Evolutionary conservation across 1,140 invertebrate species (phyloP), one percentile per base, ranked within the genome.

Genomic region (Geopemphigus sp.): DNA sequence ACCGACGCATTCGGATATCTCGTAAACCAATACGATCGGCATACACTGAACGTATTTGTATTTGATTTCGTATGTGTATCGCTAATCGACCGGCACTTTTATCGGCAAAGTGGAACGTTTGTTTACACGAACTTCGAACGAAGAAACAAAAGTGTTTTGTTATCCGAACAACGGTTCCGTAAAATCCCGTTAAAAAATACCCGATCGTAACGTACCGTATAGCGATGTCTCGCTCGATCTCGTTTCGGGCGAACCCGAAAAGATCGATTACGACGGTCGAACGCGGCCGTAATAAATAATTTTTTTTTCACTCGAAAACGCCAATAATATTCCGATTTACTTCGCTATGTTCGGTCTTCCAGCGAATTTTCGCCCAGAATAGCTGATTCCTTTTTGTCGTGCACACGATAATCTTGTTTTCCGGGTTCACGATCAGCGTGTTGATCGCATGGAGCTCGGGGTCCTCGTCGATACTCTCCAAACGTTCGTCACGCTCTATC

Each of bases 321-420:
- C n/a, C n/a, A n/a, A 39, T 39, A 39, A 4, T 39, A 39, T 39
- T 39, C 3, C 8, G 32, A 8, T 8, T 4, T 39, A 39, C 32
- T 39, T 39, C 32, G 3, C 8, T 8, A 8, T 39, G 32, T 39
- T 39, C 61, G 15, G 8, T 32, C 61, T 17, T 63, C 29, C 61
- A 63, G 26, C 61, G 26, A 0, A 19, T 68, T 1, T 12, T 86
- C 0, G 87, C 87, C 26, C 83, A 85, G 82, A 90, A 92, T 0
- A 92, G 81, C 83, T 92, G 90, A 5, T 88, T 88, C 84, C 89
- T 88, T 0, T 88, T 84, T 4, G 90, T 89, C 15, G 90, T 90
- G 1, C 81, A 82, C 2, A 91, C 82, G 8, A 92, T 68, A 19
- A 85, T 87, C 82, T 90, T 88, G 80, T 86, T 85, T 81, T 87